phyloP scores from a whole-genome alignment of 1,140 invertebrate species.

The Drosophila arizonae region DNA sequence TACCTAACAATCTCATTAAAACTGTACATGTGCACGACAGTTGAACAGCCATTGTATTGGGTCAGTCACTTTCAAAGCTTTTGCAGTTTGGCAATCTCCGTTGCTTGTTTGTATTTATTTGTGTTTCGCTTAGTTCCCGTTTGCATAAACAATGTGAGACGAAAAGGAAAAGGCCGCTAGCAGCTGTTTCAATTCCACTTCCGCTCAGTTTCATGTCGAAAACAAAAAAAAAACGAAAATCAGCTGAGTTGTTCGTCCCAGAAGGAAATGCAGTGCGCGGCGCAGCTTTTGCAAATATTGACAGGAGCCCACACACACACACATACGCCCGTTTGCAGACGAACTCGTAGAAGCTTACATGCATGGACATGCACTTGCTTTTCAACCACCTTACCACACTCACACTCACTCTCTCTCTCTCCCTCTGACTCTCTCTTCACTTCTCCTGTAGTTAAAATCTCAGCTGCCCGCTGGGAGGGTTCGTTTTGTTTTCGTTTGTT shows the following conservation, averaged over 20 bases:
- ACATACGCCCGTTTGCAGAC: background rate
- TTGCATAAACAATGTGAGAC: slow-evolving; percentile 52
- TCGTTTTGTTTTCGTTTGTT: slow-evolving; percentile 39
- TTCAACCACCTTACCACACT: background rate
- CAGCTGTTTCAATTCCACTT: slow-evolving; percentile 64
- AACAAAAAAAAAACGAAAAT: slow-evolving; percentile 33
- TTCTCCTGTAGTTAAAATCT: slow-evolving; percentile 10
- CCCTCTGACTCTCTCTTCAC: slow-evolving; percentile 13
- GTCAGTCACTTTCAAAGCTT: background rate
- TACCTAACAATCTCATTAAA: background rate
- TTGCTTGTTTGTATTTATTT: slow-evolving; percentile 4
- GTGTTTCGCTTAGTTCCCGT: slow-evolving; percentile 10
- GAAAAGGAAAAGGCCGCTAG: slow-evolving; percentile 2
- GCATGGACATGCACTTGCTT: background rate
- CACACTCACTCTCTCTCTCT: background rate
- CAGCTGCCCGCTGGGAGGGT: slow-evolving; percentile 43
- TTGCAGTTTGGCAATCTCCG: background rate
- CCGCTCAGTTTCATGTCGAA: slow-evolving; percentile 51
- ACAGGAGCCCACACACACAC: slow-evolving; percentile 22
- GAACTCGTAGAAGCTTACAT: too few species aligned
- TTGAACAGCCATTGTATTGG: slow-evolving; percentile 4
- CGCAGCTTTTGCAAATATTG: slow-evolving; percentile 61
- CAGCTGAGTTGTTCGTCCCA: slow-evolving; percentile 52
- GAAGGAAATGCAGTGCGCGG: slow-evolving; percentile 66
- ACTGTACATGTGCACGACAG: slow-evolving; percentile 9